Evolutionary conservation across 1,140 invertebrate species (phyloP).

Genomic region (Belonocnema kinseyi): DNA sequence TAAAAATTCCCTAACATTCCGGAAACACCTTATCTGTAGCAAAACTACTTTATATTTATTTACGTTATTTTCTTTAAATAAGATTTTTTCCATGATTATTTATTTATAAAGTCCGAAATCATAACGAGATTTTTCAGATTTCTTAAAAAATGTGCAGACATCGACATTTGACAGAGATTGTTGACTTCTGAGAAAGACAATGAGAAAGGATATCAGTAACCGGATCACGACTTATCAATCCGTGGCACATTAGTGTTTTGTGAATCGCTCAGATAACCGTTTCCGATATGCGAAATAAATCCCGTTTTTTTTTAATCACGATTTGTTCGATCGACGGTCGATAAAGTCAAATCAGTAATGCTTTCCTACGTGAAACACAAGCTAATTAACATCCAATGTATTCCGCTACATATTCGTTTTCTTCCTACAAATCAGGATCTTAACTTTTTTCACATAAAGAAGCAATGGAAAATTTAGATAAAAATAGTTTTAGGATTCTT

Average conservation of each 20-base stretch:
- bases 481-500: too few species aligned
- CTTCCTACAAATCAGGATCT: too few species aligned
- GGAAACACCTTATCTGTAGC: too few species aligned
- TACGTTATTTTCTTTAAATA: too few species aligned
- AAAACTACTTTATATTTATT: too few species aligned
- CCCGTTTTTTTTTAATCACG: constrained; percentile 13
- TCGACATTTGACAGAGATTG: background rate
- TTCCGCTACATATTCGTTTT: too few species aligned
- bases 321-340: constrained; percentile 16
- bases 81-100: background rate
- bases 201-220: constrained; percentile 27
- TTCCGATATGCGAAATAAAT: constrained; percentile 28
- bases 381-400: constrained; percentile 15
- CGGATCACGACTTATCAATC: constrained; percentile 21
- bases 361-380: constrained; percentile 18
- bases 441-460: too few species aligned
- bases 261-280: constrained; percentile 27
- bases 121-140: background rate
- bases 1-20: too few species aligned
- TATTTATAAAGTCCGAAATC: background rate
- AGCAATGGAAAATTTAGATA: too few species aligned
- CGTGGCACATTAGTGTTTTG: constrained; percentile 24
- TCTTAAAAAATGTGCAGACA: background rate
- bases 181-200: constrained; percentile 9
- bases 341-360: constrained; percentile 22